Evolutionary conservation across 1,140 invertebrate species (phyloP).

Genomic region (Daktulosphaira vitifoliae): DNA sequence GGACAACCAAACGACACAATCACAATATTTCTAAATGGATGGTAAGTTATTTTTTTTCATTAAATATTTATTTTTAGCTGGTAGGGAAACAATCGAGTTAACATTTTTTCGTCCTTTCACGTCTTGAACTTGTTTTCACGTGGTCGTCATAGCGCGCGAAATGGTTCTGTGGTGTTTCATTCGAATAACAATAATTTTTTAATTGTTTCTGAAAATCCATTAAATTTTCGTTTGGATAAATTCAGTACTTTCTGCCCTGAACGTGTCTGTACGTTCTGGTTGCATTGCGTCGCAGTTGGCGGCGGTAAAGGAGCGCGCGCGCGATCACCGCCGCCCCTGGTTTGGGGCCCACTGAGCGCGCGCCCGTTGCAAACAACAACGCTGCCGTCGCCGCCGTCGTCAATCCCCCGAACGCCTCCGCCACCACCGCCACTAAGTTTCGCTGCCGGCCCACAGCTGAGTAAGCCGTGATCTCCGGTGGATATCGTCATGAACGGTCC

Average conservation of each 20-base stretch:
- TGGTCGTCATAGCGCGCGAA: background rate
- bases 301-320: background rate
- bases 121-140: constrained; percentile 9
- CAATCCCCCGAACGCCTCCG: background rate
- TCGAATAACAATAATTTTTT: too few relatives aligned
- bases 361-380: constrained; percentile 32
- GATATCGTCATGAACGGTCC: constrained; percentile 18
- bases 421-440: background rate
- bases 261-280: constrained; percentile 3
- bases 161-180: background rate
- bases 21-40: constrained; percentile 21
- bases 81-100: too few relatives aligned
- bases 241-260: too few relatives aligned
- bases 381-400: background rate
- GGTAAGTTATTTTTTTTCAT: background rate
- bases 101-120: too few relatives aligned
- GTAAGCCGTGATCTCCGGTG: constrained; percentile 29
- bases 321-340: constrained; percentile 2
- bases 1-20: constrained; percentile 1
- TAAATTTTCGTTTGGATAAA: too few relatives aligned
- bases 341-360: constrained; percentile 33
- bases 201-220: too few relatives aligned
- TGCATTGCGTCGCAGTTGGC: constrained; percentile 15
- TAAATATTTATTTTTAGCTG: background rate
- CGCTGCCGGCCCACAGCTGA: constrained; percentile 25